These are phyloP conservation scores for Zophobas morio DNA, from an alignment of 1,140 invertebrate genomes.

Conservation along the genomic window DNA sequence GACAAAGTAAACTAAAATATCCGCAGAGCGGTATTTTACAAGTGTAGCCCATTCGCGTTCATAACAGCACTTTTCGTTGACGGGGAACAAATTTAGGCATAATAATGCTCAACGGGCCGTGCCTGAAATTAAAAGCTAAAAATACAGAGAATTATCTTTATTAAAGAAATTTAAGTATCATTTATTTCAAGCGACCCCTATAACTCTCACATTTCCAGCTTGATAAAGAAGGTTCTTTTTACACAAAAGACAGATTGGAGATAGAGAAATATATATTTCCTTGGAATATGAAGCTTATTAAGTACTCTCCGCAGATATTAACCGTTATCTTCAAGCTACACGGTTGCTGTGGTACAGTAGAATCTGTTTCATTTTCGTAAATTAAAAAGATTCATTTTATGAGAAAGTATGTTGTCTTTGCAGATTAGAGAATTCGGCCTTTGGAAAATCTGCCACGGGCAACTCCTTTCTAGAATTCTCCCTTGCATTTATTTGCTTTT, in stretches of 20 bases:
- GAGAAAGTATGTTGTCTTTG: conserved; percentile 38
- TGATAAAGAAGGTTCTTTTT: conserved; percentile 19
- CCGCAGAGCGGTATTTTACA: not conserved
- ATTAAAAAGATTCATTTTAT: conserved; percentile 35
- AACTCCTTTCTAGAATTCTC: conserved; percentile 11
- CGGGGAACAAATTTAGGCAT: not conserved
- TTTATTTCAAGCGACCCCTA: conserved; percentile 12
- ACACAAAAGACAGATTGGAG: conserved; percentile 14
- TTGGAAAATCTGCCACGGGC: conserved; percentile 1
- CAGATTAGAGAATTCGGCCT: conserved; percentile 24
- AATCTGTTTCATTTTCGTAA: conserved; percentile 37
- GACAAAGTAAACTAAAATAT: conserved; percentile 2
- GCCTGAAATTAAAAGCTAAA: conserved; percentile 1
- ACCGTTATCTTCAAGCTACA: conserved; percentile 18
- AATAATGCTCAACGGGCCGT: conserved; percentile 8
- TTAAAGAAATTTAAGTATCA: conserved; percentile 20
- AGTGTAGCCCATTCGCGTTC: not conserved
- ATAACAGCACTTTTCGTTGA: not conserved
- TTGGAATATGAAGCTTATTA: conserved; percentile 30
- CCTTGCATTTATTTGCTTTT: not conserved
- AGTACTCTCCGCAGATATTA: conserved; percentile 17
- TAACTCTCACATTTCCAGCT: conserved; percentile 10
- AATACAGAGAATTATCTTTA: conserved; percentile 8
- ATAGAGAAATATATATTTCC: conserved; percentile 28
- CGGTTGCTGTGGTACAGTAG: conserved; percentile 1